Evolutionary conservation across 2,888 invertebrate species (phyloP), one percentile per base, ranked within the genome.

Genomic region (Steinernema scapterisci): DNA sequence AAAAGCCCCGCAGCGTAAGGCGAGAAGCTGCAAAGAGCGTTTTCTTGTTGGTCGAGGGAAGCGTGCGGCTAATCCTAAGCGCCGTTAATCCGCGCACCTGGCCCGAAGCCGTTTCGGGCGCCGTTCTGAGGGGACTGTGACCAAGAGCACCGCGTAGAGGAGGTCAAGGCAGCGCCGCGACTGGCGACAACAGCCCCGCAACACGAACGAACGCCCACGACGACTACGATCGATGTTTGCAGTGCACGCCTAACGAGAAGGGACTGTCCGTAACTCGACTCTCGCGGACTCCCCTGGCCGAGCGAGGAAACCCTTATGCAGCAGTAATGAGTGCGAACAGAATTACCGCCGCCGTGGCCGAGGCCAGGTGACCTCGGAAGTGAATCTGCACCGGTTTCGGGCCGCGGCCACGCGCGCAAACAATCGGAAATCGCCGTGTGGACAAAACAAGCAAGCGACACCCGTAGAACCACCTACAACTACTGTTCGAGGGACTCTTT

Each of bases 21-120:
- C 31, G 6, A 48, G 48, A 48, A 48, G 48, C 48, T 38, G 38
- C 38, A 38, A 38, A 38, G 38, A 48, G 19, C 48, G 13, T 48
- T 19, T n/a, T 5, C 48, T 7, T 48, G 13, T 48, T 48, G 48
- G 48, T 48, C 5, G 48, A n/a, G 48, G 48, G 19, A 48, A 48
- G 38, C 38, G 21, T 11, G 63, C 27, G 63, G 63, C 27, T 63
- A 63, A 63, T 63, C 63, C 63, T 3, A 38, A 13, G 31, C 31
- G 31, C 63, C 63, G 63, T 25, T 63, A 63, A 63, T 63, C 63
- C 63, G 63, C 63, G 27, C 63, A 63, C 63, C 63, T 63, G 63
- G 63, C 27, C 63, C 54, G 54, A 54, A 54, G 54, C 25, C 48
- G 16, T 48, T 48, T 48, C n/a, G 48, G 48, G 21, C 52, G 21